These are phyloP conservation scores for Sphenodon punctatus DNA, from an alignment of 2,797 vertebrate genomes.

Conservation along the genomic window DNA sequence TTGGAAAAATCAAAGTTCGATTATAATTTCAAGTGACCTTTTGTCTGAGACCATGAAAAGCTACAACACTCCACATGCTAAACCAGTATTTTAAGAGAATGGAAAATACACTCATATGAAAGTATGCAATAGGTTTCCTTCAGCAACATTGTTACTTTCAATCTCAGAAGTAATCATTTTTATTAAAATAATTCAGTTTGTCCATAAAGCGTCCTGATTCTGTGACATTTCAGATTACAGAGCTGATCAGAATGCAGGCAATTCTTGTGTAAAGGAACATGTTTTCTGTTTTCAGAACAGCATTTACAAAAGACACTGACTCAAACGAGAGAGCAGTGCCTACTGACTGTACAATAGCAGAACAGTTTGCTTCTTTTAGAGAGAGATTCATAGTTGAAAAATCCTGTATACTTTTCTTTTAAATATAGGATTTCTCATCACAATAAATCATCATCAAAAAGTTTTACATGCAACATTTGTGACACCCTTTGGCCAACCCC, in stretches of 20 bases:
- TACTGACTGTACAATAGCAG: neutral
- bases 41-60: neutral
- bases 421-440: neutral
- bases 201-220: neutral
- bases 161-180: neutral
- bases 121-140: too few species aligned
- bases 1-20: too few species aligned
- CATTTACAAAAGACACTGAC: neutral
- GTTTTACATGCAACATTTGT: neutral
- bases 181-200: neutral
- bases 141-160: neutral
- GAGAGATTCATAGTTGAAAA: neutral
- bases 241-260: neutral
- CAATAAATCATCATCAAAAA: too few species aligned
- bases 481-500: neutral
- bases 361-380: neutral
- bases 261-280: neutral
- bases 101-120: neutral
- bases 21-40: too few species aligned
- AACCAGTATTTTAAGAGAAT: neutral
- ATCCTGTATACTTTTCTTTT: neutral
- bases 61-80: neutral
- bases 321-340: neutral
- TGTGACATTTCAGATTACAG: neutral
- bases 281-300: neutral